Percentiles rank a stretch among this genome's conserved stretches.
phyloP scores from a whole-genome alignment of 2,888 invertebrate species.

The Nudaria mundana region DNA sequence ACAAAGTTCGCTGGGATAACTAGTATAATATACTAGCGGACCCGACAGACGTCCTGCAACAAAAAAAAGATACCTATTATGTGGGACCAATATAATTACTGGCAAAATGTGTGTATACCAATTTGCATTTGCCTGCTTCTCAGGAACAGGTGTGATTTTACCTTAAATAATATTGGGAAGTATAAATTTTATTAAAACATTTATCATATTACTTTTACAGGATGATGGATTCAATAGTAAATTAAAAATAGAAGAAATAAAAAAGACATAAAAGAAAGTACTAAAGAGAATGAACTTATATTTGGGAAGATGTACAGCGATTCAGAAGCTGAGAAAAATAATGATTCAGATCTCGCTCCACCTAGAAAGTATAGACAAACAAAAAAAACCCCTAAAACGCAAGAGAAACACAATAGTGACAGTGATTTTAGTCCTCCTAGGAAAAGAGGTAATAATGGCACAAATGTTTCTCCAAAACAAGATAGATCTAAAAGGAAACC shows the following conservation, averaged over 20 bases:
- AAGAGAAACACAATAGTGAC: slow-evolving; percentile 41
- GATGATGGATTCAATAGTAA: slow-evolving; percentile 76
- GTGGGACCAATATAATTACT: too few relatives aligned
- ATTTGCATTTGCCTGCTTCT: too few relatives aligned
- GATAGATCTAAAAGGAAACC: slow-evolving; percentile 32
- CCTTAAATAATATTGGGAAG: too few relatives aligned
- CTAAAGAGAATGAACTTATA: slow-evolving; percentile 68
- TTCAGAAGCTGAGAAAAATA: slow-evolving; percentile 64
- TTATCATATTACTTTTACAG: slow-evolving; percentile 46
- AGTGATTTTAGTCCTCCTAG: slow-evolving; percentile 64
- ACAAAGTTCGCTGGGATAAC: too few relatives aligned
- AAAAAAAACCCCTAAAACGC: slow-evolving; percentile 18
- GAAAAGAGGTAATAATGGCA: slow-evolving; percentile 26
- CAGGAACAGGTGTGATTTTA: too few relatives aligned
- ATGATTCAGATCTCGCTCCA: slow-evolving; percentile 45
- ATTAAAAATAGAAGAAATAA: slow-evolving; percentile 69
- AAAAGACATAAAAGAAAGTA: slow-evolving; percentile 53
- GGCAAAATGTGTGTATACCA: too few relatives aligned
- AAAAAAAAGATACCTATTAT: too few relatives aligned
- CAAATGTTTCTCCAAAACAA: slow-evolving; percentile 31
- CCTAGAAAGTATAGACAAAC: slow-evolving; percentile 23
- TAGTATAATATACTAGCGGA: too few relatives aligned
- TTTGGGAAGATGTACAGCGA: slow-evolving; percentile 78
- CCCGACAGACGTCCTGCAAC: too few relatives aligned
- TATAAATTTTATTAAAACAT: too few relatives aligned